Evolutionary conservation across 35 echinoderm and acorn worm genomes (phyloP), one percentile per base, ranked within the genome.

Genomic region (Ophiothrix spiculata): DNA sequence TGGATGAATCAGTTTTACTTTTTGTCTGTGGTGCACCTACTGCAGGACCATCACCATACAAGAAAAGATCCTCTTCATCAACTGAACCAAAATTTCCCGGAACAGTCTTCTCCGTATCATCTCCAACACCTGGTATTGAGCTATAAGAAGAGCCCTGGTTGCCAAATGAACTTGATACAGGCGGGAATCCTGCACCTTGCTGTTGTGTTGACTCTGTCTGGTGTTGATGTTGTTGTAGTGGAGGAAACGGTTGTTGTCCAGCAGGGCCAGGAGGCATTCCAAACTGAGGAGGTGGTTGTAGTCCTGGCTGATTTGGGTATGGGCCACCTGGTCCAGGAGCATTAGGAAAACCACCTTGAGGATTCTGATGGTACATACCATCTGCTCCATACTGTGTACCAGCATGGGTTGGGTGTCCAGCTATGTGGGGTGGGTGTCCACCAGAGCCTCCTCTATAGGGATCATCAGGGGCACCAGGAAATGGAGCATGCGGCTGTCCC

Each of bases 51-150:
- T 84, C 81, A 19, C 81, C 81, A 84, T 84, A 84, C 45, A 84
- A 69, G 40, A 84, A 84, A 25, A 54, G 56, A 36, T 84, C 81
- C 37, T 84, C 81, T 35, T 84, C 81, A 37, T 84, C 81, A 14
- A 84, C 42, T 15, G 81, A 84, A 64, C 42, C 81, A 64, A 84
- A 84, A 32, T 60, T 33, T 36, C n/a, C 23, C 35, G 34, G 13
- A 14, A 21, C 17, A 25, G 33, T 84, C 31, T 21, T 84, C 21
- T 33, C 39, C 80, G 34, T 60, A 19, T 54, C 49, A 37, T 38
- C 4, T 41, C 69, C 33, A 36, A 16, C 31, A 13, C 17, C 56
- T 60, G 81, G 32, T 84, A 64, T 11, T 23, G 80, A 54, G 45
- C 45, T 11, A 8, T 54, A 21, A 11, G 45, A 54, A 54, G 45